Evolutionary conservation across 2,113 vertebrate genomes (phyloP), one percentile per base, ranked within the genome.

Genomic region (Lophotis ruficrista): DNA sequence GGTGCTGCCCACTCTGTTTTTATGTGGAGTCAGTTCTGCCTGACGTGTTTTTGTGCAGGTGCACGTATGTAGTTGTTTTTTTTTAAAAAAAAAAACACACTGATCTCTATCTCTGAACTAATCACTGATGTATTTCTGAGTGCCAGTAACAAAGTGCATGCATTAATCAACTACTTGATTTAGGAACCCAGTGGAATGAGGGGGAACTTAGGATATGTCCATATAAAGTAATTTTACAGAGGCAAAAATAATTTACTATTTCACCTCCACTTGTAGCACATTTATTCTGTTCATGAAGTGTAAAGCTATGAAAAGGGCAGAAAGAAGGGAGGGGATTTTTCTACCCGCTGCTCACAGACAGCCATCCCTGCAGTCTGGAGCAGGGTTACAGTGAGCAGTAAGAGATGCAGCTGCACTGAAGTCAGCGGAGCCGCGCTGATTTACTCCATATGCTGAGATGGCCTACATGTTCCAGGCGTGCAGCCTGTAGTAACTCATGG

Each of bases 151-250:
- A 47, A 85, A 95, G 45, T 60, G 33, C 60, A 37, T 27, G 20
- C 72, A 35, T 61, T 80, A 86, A 90, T 87, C 89, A 97, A 80
- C 83, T 35, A 89, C 62, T 60, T 89, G 64, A 96, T 79, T 92
- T 69, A 75, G 53, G 83, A 96, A 89, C 53, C 37, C 88, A 27
- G 41, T 21, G 35, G 73, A 97, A 70, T 20, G 87, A 91, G 58
- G 88, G 9, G 24, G 43, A 87, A 89, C 47, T 79, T 66, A 27
- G 31, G 9, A 14, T 47, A 85, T 20, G n/a, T 20, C 38, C 65
- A 90, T 92, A 93, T 72, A 85, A 87, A 94, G 66, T 47, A 57
- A 69, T 79, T 61, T 83, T 66, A 28, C 16, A 69, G 33, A 87
- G 57, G 56, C 28, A 96, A 94, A 75, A 69, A 17, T 22, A 91